Base-by-base conservation (phyloP, 2,888 invertebrate genomes). In the Fabriciana adippe region DNA sequence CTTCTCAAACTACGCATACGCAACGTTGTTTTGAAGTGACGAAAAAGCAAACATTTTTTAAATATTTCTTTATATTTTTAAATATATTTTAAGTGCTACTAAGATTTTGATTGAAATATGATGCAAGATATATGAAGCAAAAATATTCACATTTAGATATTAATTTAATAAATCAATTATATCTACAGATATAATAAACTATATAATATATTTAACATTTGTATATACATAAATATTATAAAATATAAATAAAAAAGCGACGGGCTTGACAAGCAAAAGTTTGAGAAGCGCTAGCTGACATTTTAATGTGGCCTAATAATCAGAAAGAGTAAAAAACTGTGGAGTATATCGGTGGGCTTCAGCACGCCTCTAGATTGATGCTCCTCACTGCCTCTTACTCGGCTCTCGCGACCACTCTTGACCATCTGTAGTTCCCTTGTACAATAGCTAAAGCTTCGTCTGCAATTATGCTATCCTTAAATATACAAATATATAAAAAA, bases 251-350 rank as follows among this genome's bases (percentile, higher is more conserved):
- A 41, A 51, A 4, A 51, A 3, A 41, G 0, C 3, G 8, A 15
- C 6, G n/a, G 1, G 11, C 55, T 31, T 54, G 54, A 51, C 51
- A 56, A 16, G 13, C 13, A 21, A 80, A 81, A 83, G 80, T 87
- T 90, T 87, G 73, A 79, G 70, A 78, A 69, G 66, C 84, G 60
- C 81, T 82, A 88, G 55, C 83, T 81, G 82, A 89, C 83, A 86
- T 89, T 90, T 90, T 90, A 91, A 91, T 90, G 90, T 90, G 86
- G 87, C 83, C 88, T 91, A 91, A 91, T 91, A 92, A 91, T 88
- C 86, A 83, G 85, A 86, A 88, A 86, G 78, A 82, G 80, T 84
- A 84, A 87, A 89, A 90, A 88, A 86, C 70, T 61, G 73, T 76
- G 78, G 77, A 84, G 83, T 85, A 83, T 81, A 86, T 85, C 87